Conservation (phyloP, 2,113 vertebrate species). For the Percina caprodes region DNA sequence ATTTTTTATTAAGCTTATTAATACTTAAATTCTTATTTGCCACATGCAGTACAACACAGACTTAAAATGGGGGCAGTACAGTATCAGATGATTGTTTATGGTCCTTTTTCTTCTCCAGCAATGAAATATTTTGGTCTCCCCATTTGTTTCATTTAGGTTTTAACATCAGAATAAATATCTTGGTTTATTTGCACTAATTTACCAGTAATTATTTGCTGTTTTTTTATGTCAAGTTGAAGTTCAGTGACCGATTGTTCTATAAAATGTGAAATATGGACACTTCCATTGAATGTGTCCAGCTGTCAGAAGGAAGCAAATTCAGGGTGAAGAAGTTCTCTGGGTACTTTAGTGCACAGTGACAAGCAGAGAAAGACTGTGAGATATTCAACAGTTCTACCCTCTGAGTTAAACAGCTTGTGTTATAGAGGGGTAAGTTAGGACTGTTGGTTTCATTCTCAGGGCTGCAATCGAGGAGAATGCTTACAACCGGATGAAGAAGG, state of each 20-base stretch:
- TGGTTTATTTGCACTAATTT: too few relatives aligned
- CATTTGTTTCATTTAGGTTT: not conserved
- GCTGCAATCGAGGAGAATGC: constrained; percentile 97
- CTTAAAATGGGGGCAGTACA: not conserved
- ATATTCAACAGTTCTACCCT: not conserved
- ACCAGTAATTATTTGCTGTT: not conserved
- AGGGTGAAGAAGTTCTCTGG: not conserved
- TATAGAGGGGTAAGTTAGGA: not conserved
- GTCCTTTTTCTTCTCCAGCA: not conserved
- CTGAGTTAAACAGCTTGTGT: not conserved
- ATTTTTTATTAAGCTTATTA: too few relatives aligned
- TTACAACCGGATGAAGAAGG: constrained; percentile 96
- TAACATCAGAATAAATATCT: not conserved
- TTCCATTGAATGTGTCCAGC: not conserved
- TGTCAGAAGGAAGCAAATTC: not conserved
- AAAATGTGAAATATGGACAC: not conserved
- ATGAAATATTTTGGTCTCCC: not conserved
- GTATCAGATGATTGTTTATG: not conserved
- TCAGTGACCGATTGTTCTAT: not conserved
- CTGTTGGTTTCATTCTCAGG: constrained; percentile 74
- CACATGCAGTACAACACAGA: not conserved
- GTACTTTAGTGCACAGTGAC: not conserved
- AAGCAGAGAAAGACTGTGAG: not conserved
- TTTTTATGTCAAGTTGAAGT: not conserved
- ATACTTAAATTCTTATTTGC: not conserved